Percentiles rank a stretch among this genome's conserved stretches.
These are phyloP conservation scores for Xylophagus ater DNA, from an alignment of 2,888 invertebrate genomes.

Conservation along the genomic window DNA sequence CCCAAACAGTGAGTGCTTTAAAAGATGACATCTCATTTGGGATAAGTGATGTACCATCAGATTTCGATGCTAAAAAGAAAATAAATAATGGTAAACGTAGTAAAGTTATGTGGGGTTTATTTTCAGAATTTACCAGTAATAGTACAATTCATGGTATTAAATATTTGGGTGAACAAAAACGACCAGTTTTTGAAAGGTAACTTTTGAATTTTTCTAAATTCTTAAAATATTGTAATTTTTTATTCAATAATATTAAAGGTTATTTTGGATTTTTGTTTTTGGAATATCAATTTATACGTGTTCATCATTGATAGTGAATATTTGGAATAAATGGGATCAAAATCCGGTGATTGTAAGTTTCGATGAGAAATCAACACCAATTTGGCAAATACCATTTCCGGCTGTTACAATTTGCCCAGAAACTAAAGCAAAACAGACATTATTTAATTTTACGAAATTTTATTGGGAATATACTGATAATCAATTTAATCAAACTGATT, in stretches of 20 bases:
- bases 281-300: slow-evolving; percentile 45
- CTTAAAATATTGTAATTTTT: background rate
- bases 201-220: background rate
- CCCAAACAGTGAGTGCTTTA: no score
- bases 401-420: slow-evolving; percentile 18
- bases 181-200: slow-evolving; percentile 25
- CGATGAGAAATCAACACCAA: slow-evolving; percentile 47
- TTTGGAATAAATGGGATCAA: slow-evolving; percentile 51
- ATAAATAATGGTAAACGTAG: slow-evolving; percentile 7
- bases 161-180: slow-evolving; percentile 43
- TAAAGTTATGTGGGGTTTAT: slow-evolving; percentile 29
- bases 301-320: slow-evolving; percentile 43
- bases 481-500: background rate
- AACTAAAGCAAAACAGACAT: slow-evolving; percentile 31
- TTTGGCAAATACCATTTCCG: slow-evolving; percentile 18
- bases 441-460: slow-evolving; percentile 48
- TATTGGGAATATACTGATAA: no score
- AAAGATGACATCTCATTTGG: no score
- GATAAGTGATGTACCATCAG: slow-evolving; percentile 10
- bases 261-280: slow-evolving; percentile 48
- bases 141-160: slow-evolving; percentile 46
- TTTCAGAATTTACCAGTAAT: slow-evolving; percentile 43
- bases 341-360: slow-evolving; percentile 55
- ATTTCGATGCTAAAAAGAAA: background rate
- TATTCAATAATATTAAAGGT: slow-evolving; percentile 31